Evolutionary conservation across 2,113 vertebrate genomes (phyloP).

Genomic region (Anoura caudifer): DNA sequence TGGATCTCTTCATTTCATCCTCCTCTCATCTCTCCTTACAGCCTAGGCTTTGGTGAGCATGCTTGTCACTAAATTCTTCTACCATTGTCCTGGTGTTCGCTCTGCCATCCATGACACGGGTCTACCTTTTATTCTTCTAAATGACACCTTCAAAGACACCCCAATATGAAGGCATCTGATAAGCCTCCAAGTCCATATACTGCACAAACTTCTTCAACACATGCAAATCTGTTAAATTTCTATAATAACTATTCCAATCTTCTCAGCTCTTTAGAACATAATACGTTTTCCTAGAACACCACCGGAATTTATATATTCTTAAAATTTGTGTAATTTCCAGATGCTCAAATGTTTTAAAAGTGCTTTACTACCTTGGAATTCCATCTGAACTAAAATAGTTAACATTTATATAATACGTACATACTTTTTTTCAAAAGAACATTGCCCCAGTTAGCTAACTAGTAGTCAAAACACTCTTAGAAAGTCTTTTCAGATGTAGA

Average conservation of each 20-base stretch:
- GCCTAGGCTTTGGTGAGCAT: neutral
- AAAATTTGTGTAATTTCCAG: conserved; percentile 24
- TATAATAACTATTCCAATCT: neutral
- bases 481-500: neutral
- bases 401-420: neutral
- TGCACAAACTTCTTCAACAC: neutral
- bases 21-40: neutral
- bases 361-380: neutral
- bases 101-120: neutral
- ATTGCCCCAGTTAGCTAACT: conserved; percentile 9
- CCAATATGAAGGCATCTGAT: neutral
- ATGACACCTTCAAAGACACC: neutral
- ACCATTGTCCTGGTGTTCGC: neutral
- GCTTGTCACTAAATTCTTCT: neutral
- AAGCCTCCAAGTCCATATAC: neutral
- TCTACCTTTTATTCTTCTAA: neutral
- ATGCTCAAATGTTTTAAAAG: neutral
- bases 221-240: neutral
- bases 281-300: neutral
- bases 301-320: conserved; percentile 15
- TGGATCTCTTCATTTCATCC: neutral
- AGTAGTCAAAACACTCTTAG: neutral
- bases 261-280: neutral
- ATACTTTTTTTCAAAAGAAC: neutral
- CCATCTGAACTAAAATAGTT: conserved; percentile 27